These are phyloP conservation scores for Anoura caudifer DNA, from an alignment of 2,113 vertebrate genomes.

Conservation along the genomic window DNA sequence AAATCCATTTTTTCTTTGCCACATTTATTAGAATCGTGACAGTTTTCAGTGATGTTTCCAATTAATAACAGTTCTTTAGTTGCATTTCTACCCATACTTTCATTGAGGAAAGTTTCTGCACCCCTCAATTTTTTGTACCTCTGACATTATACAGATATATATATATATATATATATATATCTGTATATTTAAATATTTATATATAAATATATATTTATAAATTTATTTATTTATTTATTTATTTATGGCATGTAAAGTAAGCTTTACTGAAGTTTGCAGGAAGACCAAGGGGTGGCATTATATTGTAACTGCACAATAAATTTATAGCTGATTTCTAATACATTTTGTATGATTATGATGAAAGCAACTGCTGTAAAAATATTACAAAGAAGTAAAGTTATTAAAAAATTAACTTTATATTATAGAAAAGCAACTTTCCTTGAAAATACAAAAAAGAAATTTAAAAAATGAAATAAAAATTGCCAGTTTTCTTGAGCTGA, in stretches of 20 bases:
- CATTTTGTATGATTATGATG: background rate
- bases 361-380: background rate
- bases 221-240: no score
- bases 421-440: background rate
- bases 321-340: background rate
- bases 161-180: no score
- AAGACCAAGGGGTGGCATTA: background rate
- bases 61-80: background rate
- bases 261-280: conserved; percentile 8
- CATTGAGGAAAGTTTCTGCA: background rate
- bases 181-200: no score
- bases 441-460: background rate
- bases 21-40: background rate
- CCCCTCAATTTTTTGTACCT: background rate
- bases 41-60: background rate
- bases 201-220: no score
- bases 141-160: background rate
- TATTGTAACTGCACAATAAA: background rate
- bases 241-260: background rate
- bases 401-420: conserved; percentile 1
- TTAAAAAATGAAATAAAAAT: background rate
- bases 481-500: background rate
- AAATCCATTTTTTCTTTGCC: background rate
- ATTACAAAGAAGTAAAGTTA: background rate
- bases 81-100: background rate